Evolutionary conservation across 2,113 vertebrate genomes (phyloP).

Genomic region (Spilogale gracilis): DNA sequence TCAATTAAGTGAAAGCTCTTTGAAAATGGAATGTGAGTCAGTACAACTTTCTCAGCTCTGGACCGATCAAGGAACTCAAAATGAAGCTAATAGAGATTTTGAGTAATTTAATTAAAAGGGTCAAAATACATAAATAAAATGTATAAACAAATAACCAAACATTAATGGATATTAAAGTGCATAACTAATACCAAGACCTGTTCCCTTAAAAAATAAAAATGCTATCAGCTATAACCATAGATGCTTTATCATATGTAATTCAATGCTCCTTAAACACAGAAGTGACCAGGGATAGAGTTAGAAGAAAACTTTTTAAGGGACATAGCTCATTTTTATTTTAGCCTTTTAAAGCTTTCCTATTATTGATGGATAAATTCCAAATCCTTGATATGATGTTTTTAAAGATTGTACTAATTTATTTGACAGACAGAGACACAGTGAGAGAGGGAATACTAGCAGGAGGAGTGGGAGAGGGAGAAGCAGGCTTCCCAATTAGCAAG

Average conservation of each 20-base stretch:
- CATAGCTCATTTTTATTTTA: not conserved
- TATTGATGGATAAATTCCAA: not conserved
- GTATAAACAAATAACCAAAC: conserved; percentile 12
- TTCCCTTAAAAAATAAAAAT: conserved; percentile 32
- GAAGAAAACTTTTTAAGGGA: not conserved
- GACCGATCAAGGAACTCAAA: conserved; percentile 35
- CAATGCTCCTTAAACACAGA: not conserved
- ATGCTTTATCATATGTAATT: not conserved
- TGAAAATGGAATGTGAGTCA: conserved; percentile 55
- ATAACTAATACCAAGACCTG: not conserved
- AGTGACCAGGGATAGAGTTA: not conserved
- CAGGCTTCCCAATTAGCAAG: too few relatives aligned
- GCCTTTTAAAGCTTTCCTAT: not conserved
- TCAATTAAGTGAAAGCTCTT: conserved; percentile 56
- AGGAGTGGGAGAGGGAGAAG: too few relatives aligned
- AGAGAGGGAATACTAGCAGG: too few relatives aligned
- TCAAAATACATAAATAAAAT: conserved; percentile 52
- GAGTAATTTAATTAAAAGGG: conserved; percentile 49
- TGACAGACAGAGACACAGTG: too few relatives aligned
- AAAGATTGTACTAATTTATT: too few relatives aligned
- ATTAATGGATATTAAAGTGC: conserved; percentile 50
- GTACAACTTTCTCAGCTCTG: conserved; percentile 33
- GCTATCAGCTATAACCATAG: not conserved
- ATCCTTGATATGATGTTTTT: not conserved
- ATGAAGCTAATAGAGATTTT: conserved; percentile 5